Evolutionary conservation across 1,140 invertebrate species (phyloP), one percentile per base, ranked within the genome.

Genomic region (Pseudoatta argentina): DNA sequence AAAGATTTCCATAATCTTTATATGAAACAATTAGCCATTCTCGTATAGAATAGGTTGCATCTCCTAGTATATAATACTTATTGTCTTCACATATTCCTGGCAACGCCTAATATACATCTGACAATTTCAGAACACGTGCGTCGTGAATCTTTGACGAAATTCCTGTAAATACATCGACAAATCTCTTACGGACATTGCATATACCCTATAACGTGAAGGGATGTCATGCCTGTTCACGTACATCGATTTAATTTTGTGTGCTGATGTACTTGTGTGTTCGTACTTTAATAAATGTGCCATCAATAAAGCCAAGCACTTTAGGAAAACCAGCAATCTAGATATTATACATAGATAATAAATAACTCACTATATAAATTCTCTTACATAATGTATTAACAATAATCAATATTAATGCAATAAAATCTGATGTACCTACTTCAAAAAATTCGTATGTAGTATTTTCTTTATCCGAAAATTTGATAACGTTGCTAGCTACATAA

Each of bases 261-360:
- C 67, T 71, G 44, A 21, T 71, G 21, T 21, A 21, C 21, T 21
- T 21, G 21, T 21, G 21, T 21, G 44, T 16, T 51, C n/a, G 39
- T 3, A 71, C 44, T 71, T 71, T 71, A 51, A 71, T 71, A 2
- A 44, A 71, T n/a, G 67, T 71, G 1, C 67, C 44, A 71, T 71
- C n/a, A 6, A 71, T 51, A 4, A 44, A 71, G 14, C 67, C 44
- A 24, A 71, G 6, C 16, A 71, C 44, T 10, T 71, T 71, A 71
- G 67, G 14, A 18, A 71, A 5, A 71, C 44, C 67, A 24, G 67
- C 67, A 71, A 71, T 71, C 67, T 71, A 2, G 44, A 67, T 44
- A 44, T 67, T 67, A 39, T 44, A 67, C 14, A 51, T 44, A 67
- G 30, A 39, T 34, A 67, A 67, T 6, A 51, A 51, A 51, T 67